Evolutionary conservation across 2,797 vertebrate genomes (phyloP).

Genomic region (Anguilla pacifica): DNA sequence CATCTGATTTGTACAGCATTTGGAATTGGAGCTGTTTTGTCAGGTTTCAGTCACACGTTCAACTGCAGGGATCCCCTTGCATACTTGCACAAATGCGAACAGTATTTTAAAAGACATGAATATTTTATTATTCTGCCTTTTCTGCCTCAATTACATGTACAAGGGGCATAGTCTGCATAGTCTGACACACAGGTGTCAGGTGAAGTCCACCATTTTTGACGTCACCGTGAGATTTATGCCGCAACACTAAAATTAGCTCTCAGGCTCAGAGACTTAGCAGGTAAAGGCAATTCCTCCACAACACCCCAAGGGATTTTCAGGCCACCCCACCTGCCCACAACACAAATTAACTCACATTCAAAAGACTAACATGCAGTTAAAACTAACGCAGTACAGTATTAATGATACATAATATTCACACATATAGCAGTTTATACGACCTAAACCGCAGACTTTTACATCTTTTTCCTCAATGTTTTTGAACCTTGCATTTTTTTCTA

Average conservation of each 20-base stretch:
- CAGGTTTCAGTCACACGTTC: not conserved
- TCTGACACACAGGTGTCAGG: not conserved
- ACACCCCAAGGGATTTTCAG: not conserved
- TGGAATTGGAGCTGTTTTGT: not conserved
- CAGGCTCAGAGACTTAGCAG: not conserved
- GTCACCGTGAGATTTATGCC: not conserved
- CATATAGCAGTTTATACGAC: constrained; percentile 11
- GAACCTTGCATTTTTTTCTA: constrained; percentile 38
- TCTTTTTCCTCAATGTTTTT: constrained; percentile 31
- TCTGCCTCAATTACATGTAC: not conserved
- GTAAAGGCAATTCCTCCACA: not conserved
- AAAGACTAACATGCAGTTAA: constrained; percentile 7
- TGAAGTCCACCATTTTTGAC: not conserved
- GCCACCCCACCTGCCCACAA: not conserved
- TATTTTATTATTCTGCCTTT: not conserved
- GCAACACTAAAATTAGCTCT: not conserved
- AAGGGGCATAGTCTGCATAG: not conserved
- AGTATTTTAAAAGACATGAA: not conserved
- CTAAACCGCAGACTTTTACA: constrained; percentile 21
- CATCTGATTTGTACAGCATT: not conserved
- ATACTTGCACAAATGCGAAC: not conserved
- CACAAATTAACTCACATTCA: not conserved
- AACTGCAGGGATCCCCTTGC: not conserved
- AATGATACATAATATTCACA: constrained; percentile 2
- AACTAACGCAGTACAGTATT: not conserved